A percentile compares a stretch with the other conserved stretches of the same genome.
Conservation (phyloP, 2,797 vertebrate species). For the Delichon dasypus region DNA sequence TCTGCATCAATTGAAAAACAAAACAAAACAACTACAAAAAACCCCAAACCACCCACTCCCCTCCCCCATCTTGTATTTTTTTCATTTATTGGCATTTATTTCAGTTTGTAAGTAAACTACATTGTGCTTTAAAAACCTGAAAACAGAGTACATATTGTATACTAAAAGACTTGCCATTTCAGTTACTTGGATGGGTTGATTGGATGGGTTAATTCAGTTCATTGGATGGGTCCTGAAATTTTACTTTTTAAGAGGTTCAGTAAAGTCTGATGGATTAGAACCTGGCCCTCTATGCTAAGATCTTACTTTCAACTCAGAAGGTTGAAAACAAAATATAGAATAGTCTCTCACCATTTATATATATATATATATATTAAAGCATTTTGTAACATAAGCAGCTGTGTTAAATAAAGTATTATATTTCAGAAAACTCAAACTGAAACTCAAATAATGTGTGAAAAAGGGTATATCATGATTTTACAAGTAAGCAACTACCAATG, state of each 20-base stretch:
- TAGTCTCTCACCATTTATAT: neutral
- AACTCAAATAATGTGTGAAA: neutral
- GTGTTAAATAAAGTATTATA: neutral
- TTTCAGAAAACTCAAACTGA: neutral
- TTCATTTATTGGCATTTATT: slow-evolving; percentile 18
- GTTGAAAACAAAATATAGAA: neutral
- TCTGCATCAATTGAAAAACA: neutral
- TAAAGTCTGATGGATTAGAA: neutral
- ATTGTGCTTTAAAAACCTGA: neutral
- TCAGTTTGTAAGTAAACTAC: neutral
- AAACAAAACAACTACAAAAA: neutral
- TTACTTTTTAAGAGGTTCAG: neutral
- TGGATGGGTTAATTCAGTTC: too few species aligned
- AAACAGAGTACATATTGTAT: neutral
- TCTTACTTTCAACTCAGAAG: neutral
- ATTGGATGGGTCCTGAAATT: neutral
- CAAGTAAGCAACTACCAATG: neutral
- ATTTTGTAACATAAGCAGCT: neutral
- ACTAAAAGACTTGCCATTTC: too few species aligned
- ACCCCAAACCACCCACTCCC: fast-evolving
- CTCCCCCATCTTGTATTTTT: neutral
- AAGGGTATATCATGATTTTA: neutral
- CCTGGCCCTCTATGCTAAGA: neutral
- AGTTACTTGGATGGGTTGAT: too few species aligned
- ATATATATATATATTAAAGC: neutral